A percentile compares a stretch with the other conserved stretches of the same genome.
phyloP scores from a whole-genome alignment of 1,140 invertebrate genomes.

The Chrysomallon squamiferum region DNA sequence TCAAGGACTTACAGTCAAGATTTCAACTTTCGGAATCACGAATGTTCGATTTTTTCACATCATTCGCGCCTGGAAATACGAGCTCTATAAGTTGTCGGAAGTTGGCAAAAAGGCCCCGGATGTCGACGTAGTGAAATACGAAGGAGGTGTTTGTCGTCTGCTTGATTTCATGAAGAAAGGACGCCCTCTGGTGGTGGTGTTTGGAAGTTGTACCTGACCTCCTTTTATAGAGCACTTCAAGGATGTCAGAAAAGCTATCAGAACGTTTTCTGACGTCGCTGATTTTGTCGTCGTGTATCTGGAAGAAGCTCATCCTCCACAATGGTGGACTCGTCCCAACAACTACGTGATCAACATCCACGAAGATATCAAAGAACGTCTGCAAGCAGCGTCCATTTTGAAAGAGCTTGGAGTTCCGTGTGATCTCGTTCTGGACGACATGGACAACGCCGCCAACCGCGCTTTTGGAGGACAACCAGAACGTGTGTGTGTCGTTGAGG shows the following conservation, averaged over 20 bases:
- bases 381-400: constrained; percentile 20
- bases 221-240: constrained; percentile 40
- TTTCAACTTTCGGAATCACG: too few relatives aligned
- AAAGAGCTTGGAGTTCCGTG: neutral
- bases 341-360: constrained; percentile 19
- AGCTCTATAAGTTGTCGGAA: too few relatives aligned
- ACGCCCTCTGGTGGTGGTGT: constrained; percentile 41
- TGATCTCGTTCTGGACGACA: too few relatives aligned
- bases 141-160: constrained; percentile 1
- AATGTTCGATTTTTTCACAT: too few relatives aligned
- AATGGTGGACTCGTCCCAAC: constrained; percentile 32
- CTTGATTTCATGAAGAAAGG: constrained; percentile 29
- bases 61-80: too few relatives aligned
- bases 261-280: constrained; percentile 24
- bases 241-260: constrained; percentile 30
- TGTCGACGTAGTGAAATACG: too few relatives aligned
- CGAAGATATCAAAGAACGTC: constrained; percentile 21
- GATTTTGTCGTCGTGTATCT: constrained; percentile 45
- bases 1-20: too few relatives aligned
- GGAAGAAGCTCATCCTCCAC: constrained; percentile 37
- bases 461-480: too few relatives aligned
- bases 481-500: too few relatives aligned
- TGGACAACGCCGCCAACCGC: too few relatives aligned
- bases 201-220: constrained; percentile 51
- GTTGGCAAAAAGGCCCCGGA: too few relatives aligned